Conservation (phyloP, 2,797 vertebrate species). For the Gastrophryne carolinensis region DNA sequence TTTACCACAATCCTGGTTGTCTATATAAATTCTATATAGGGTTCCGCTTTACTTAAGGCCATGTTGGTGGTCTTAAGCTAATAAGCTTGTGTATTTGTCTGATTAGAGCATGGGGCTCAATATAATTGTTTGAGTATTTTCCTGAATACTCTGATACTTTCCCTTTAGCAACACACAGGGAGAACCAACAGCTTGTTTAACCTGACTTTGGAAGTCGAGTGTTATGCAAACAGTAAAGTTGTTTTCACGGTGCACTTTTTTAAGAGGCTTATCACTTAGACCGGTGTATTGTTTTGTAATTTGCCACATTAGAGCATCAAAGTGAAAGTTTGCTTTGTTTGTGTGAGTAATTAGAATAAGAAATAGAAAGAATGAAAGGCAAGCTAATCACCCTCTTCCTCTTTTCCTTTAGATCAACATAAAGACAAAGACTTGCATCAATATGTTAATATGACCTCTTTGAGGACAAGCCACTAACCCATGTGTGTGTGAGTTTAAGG, state of each 20-base stretch:
- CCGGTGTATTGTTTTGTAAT: slow-evolving; percentile 37
- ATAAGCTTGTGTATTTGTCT: too few relatives aligned
- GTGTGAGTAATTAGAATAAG: slow-evolving; percentile 41
- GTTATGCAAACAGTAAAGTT: slow-evolving; percentile 31
- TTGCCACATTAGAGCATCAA: slow-evolving; percentile 50
- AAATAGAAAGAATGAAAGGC: slow-evolving; percentile 39
- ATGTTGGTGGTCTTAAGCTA: too few relatives aligned
- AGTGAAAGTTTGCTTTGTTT: slow-evolving; percentile 42
- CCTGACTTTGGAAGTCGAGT: background rate
- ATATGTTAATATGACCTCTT: slow-evolving; percentile 47
- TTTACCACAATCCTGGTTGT: too few relatives aligned
- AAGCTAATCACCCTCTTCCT: slow-evolving; percentile 49
- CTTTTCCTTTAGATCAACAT: slow-evolving; percentile 44
- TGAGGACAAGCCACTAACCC: slow-evolving; percentile 44
- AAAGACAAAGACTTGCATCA: slow-evolving; percentile 48
- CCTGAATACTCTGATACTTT: too few relatives aligned
- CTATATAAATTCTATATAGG: too few relatives aligned
- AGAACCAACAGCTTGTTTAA: background rate
- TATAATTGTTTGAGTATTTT: too few relatives aligned
- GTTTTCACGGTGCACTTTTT: slow-evolving; percentile 19
- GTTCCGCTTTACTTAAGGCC: too few relatives aligned
- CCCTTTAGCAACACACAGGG: too few relatives aligned
- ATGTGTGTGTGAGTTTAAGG: slow-evolving; percentile 51
- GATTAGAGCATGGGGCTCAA: too few relatives aligned
- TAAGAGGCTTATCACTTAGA: slow-evolving; percentile 33